These are phyloP conservation scores for Colostygia pectinataria DNA, from an alignment of 2,888 invertebrate genomes.

Conservation along the genomic window DNA sequence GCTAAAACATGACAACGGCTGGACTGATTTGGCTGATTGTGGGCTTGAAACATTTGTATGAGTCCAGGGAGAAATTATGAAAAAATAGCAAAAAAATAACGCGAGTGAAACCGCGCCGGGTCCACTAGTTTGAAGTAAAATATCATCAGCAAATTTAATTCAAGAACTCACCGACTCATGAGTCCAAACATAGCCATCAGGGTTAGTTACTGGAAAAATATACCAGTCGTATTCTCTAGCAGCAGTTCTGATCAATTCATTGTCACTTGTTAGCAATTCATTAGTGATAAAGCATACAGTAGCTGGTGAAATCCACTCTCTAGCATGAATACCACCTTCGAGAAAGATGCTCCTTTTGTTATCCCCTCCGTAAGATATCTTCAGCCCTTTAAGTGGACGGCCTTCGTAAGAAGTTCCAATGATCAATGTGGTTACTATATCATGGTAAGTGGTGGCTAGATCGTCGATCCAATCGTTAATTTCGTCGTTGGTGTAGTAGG, in stretches of 20 bases:
- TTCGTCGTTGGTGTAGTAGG: conserved; percentile 83
- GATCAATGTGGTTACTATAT: conserved; percentile 62
- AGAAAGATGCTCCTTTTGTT: conserved; percentile 57
- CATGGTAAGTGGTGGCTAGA: conserved; percentile 68
- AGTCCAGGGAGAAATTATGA: too few species aligned
- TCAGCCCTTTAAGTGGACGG: conserved; percentile 69
- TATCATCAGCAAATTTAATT: too few species aligned
- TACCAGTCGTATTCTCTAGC: conserved; percentile 89
- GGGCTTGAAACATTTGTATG: too few species aligned
- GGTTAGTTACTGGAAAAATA: conserved; percentile 88
- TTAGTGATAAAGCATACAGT: conserved; percentile 86
- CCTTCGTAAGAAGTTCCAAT: conserved; percentile 72
- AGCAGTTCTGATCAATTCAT: conserved; percentile 76
- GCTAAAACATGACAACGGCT: too few species aligned
- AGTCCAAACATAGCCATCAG: conserved; percentile 88
- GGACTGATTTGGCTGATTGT: too few species aligned
- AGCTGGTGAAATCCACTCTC: conserved; percentile 89
- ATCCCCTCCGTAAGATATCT: conserved; percentile 48
- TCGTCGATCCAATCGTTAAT: conserved; percentile 84
- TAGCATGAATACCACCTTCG: conserved; percentile 86
- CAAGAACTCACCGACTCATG: conserved; percentile 84
- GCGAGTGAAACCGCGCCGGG: too few species aligned
- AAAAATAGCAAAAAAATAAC: too few species aligned
- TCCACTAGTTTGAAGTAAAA: too few species aligned
- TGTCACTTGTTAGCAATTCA: conserved; percentile 84